Percentiles rank a stretch among this genome's conserved stretches.
Evolutionary conservation across 2,113 vertebrate genomes (phyloP).

Genomic region (Neomonachus schauinslandi): DNA sequence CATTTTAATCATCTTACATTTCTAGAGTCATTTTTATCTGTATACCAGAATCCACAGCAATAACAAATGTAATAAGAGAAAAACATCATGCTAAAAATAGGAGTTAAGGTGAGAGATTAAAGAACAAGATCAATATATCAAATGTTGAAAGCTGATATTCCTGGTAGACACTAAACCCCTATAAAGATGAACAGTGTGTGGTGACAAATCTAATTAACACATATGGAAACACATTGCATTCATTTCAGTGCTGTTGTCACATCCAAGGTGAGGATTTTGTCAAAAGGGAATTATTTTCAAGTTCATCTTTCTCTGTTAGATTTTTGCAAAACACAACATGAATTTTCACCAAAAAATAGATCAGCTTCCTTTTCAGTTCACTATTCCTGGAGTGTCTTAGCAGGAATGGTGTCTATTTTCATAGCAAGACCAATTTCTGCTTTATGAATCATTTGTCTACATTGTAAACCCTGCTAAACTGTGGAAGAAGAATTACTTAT

Average conservation of each 20-base stretch:
- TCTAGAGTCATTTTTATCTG: background rate
- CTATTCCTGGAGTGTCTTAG: background rate
- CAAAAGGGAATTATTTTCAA: constrained; percentile 55
- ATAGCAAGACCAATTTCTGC: background rate
- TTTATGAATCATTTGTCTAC: constrained; percentile 29
- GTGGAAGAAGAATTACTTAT: background rate
- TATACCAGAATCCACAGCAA: background rate
- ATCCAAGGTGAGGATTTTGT: background rate
- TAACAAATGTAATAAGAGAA: background rate
- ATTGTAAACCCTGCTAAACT: background rate
- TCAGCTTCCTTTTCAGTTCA: background rate
- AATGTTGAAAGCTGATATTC: constrained; percentile 10
- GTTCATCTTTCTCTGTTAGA: background rate
- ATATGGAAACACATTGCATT: background rate
- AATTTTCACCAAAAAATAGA: constrained; percentile 24
- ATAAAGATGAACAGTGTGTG: background rate
- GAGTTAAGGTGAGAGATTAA: background rate
- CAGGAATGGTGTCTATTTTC: background rate
- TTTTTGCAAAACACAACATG: constrained; percentile 22
- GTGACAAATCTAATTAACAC: constrained; percentile 66
- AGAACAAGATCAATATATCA: background rate
- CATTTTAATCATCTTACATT: background rate
- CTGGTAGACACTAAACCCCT: background rate
- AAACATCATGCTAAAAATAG: background rate
- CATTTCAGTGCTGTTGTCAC: background rate